Base-by-base conservation (phyloP, 2,888 invertebrate species). In the Rhaphigaster nebulosa region DNA sequence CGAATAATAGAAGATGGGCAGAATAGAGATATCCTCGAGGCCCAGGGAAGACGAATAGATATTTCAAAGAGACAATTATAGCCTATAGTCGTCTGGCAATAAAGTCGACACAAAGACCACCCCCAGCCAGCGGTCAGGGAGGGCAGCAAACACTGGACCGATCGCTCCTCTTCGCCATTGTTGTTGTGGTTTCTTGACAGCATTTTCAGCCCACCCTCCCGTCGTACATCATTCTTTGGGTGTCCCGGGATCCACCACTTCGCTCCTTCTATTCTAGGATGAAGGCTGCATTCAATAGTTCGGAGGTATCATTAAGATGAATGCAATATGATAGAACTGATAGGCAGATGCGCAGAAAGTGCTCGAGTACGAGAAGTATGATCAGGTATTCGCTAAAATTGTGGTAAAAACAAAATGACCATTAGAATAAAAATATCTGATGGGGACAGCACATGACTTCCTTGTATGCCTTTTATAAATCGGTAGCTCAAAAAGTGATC, bases 21-120 rank as follows among this genome's bases (percentile, higher is more conserved):
- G 84, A 84, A 76, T 76, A 15, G 34, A 84, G 84, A 45, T 50
- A 84, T 50, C 45, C 45, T n/a, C 12, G 13, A 50, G 84, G 6
- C 8, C 45, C 26, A n/a, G 45, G n/a, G 45, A n/a, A 84, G 84
- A 26, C 41, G 41, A 41, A 80, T 80, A 41, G 41, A 45, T 45
- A 41, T 45, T n/a, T 50, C 45, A 84, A 84, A 84, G 84, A n/a
- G 26, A 84, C 84, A 84, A 84, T 84, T 84, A 84, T n/a, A n/a
- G 84, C 26, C 26, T 3, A 18, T 41, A 45, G 84, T 45, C 45
- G 45, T n/a, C 45, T 4, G n/a, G 26, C 84, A 84, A 84, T 84
- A 41, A 50, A 76, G n/a, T 50, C n/a, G 84, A 1, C 45, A 84
- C 84, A 84, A 41, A 84, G 45, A 50, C 84, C 84, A 84, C 45